Evolutionary conservation across 2,888 invertebrate genomes (phyloP), one percentile per base, ranked within the genome.

Genomic region (Nomada ruficornis): DNA sequence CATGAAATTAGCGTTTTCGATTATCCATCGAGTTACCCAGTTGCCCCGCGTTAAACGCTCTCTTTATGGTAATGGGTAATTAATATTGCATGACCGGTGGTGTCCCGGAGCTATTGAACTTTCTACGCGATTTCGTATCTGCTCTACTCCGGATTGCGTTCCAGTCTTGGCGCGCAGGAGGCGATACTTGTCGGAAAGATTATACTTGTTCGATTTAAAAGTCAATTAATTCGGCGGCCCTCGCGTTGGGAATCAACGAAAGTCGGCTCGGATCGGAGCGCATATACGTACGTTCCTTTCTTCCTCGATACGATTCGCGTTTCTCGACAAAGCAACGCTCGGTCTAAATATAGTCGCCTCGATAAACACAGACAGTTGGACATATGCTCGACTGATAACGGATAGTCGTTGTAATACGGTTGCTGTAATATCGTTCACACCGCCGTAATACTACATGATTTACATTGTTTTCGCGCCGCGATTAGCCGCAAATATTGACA

Each of bases 311-410:
- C 80, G 76, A 73, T 74, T 72, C 70, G 77, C 73, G 74, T 85
- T 84, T 73, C 85, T 75, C 82, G 78, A 85, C 82, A 77, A 85
- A 85, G 85, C 85, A 77, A 71, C 68, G 70, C 72, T 50, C 74
- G 76, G 36, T 75, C 85, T 86, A 86, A 86, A 86, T 86, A 86
- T 86, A 86, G 86, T 67, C 70, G 52, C 63, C n/a, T 68, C 69
- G 86, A 86, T 86, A 86, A 86, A 86, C 83, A 77, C 84, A 86
- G 80, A 79, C 83, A 81, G 79, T 86, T 84, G 86, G 86, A 86
- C 86, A 86, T 79, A 84, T 78, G 78, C 82, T 86, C 73, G 68
- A 44, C 76, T 80, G 86, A 86, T 86, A 86, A 86, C 77, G 84
- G 63, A 70, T 64, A 77, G 72, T 65, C 80, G 83, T 75, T 86